Evolutionary conservation across 2,797 vertebrate genomes (phyloP).

Genomic region (Scarus forsteni): DNA sequence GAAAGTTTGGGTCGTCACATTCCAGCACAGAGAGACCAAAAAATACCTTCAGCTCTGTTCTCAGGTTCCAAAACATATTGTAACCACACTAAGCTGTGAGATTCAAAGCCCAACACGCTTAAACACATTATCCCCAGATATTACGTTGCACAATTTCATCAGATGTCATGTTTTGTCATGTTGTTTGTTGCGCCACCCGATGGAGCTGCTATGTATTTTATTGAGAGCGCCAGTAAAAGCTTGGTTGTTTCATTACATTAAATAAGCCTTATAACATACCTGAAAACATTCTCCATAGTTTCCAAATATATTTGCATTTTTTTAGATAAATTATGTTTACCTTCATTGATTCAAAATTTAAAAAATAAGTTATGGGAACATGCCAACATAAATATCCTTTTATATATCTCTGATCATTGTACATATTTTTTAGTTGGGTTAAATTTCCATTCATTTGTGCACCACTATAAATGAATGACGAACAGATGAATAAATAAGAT

Average conservation of each 20-base stretch:
- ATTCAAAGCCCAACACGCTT: background rate
- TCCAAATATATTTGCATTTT: too few species aligned
- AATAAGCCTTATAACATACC: background rate
- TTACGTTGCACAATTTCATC: constrained; percentile 35
- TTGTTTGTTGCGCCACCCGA: constrained; percentile 59
- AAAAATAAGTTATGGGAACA: too few species aligned
- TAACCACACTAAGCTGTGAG: background rate
- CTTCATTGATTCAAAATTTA: too few species aligned
- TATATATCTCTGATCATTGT: too few species aligned
- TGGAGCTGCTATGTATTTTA: constrained; percentile 7
- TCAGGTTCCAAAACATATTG: background rate
- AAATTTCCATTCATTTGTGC: too few species aligned
- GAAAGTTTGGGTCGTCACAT: constrained; percentile 75
- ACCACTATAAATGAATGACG: too few species aligned
- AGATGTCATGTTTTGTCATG: constrained; percentile 47
- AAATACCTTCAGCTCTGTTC: background rate
- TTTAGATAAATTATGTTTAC: too few species aligned
- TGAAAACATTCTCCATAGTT: too few species aligned
- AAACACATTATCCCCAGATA: constrained; percentile 20
- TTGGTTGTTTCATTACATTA: rapidly evolving
- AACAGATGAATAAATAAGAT: too few species aligned
- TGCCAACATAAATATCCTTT: too few species aligned
- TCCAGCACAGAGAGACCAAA: constrained; percentile 2
- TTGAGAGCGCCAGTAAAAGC: background rate
- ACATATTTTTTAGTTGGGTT: too few species aligned